Conservation (phyloP, 1,140 invertebrate genomes). For the Tribolium castaneum region DNA sequence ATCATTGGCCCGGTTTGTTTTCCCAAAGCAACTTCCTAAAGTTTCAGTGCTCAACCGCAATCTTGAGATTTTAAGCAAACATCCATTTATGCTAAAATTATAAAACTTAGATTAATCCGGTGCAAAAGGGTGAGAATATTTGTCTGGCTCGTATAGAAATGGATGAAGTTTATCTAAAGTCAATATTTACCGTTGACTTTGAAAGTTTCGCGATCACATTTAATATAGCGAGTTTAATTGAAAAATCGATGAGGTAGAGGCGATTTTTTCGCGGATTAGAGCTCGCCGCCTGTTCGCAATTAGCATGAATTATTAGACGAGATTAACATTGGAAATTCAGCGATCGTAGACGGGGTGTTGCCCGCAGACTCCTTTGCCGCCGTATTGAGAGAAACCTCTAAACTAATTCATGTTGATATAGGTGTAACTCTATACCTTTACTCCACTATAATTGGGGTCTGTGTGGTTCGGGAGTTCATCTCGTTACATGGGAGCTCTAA, state of each 20-base stretch:
- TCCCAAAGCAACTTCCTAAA: neutral
- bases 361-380: neutral
- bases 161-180: slow-evolving; percentile 34
- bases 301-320: slow-evolving; percentile 25
- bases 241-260: neutral
- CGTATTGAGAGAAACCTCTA: slow-evolving; percentile 48
- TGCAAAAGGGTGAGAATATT: slow-evolving; percentile 23
- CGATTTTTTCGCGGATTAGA: neutral
- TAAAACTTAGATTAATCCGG: slow-evolving; percentile 39
- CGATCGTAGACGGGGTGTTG: slow-evolving; percentile 23
- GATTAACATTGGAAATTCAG: slow-evolving; percentile 32
- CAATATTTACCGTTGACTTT: slow-evolving; percentile 23
- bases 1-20: neutral
- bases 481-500: slow-evolving; percentile 54
- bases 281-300: neutral
- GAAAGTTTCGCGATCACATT: slow-evolving; percentile 5
- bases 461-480: slow-evolving; percentile 52
- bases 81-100: slow-evolving; percentile 29
- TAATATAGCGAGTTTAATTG: neutral
- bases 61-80: slow-evolving; percentile 19
- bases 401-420: slow-evolving; percentile 53
- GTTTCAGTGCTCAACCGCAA: neutral
- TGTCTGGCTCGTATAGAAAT: slow-evolving; percentile 18
- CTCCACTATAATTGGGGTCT: slow-evolving; percentile 53
- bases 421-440: slow-evolving; percentile 53